A percentile compares a stretch with the other conserved stretches of the same genome.
Evolutionary conservation across 2,113 vertebrate genomes (phyloP).

Genomic region (Cynopterus brachyotis): DNA sequence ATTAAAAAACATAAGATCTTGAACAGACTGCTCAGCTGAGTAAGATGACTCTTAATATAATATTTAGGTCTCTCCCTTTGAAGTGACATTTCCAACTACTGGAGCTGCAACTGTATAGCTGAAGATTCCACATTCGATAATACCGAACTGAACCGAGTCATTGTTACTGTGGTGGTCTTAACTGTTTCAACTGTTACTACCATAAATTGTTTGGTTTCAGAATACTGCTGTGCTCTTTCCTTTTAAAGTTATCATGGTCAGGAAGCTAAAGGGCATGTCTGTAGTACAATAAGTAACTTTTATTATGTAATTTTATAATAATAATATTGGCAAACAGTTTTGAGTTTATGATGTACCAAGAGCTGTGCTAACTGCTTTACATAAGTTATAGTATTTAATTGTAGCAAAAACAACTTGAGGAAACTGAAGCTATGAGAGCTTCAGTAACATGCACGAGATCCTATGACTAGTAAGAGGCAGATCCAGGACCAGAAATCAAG

Average conservation of each 20-base stretch:
- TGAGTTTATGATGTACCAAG: background rate
- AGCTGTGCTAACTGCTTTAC: background rate
- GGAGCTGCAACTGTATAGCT: background rate
- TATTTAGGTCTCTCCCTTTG: background rate
- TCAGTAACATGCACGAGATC: background rate
- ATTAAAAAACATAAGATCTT: slow-evolving; percentile 25
- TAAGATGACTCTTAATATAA: background rate
- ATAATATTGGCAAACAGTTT: background rate
- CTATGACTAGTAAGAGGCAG: background rate
- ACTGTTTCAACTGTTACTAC: background rate
- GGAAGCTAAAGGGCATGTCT: background rate
- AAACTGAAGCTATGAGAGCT: background rate
- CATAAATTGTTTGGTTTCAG: slow-evolving; percentile 14
- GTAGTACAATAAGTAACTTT: background rate
- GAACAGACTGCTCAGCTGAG: background rate
- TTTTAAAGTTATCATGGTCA: background rate
- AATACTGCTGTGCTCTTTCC: background rate
- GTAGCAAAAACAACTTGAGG: background rate
- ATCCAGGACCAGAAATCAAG: slow-evolving; percentile 1
- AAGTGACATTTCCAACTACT: background rate
- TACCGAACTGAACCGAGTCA: background rate
- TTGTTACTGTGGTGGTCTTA: background rate
- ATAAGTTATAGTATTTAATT: slow-evolving; percentile 37
- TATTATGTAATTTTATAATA: slow-evolving; percentile 29
- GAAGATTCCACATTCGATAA: background rate